Evolutionary conservation across 2,113 vertebrate genomes (phyloP).

Genomic region (Sisor rabdophorus): DNA sequence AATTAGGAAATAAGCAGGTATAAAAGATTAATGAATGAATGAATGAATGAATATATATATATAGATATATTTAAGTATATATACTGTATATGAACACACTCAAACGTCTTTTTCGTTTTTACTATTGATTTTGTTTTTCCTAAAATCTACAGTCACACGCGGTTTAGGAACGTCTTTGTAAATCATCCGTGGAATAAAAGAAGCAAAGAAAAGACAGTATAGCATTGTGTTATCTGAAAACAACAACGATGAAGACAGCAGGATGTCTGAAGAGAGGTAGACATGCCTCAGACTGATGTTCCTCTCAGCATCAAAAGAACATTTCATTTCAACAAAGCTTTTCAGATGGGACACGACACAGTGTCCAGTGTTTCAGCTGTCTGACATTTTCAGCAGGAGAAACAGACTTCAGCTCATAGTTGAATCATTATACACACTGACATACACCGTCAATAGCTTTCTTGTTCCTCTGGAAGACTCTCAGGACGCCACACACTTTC

Average conservation of each 20-base stretch:
- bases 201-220: constrained; percentile 12
- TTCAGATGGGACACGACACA: constrained; percentile 33
- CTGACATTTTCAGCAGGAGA: constrained; percentile 27
- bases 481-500: not conserved
- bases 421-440: constrained; percentile 35
- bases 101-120: no score
- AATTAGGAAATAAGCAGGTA: no score
- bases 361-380: constrained; percentile 35
- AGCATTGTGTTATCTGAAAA: constrained; percentile 16
- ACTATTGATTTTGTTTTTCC: no score
- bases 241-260: constrained; percentile 5
- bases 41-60: no score
- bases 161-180: not conserved
- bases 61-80: no score
- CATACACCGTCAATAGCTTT: constrained; percentile 22
- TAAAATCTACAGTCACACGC: no score
- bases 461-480: constrained; percentile 17
- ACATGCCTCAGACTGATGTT: constrained; percentile 10
- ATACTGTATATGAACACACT: no score
- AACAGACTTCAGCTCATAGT: constrained; percentile 24
- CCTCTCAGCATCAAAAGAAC: constrained; percentile 22
- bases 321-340: constrained; percentile 23
- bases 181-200: constrained; percentile 15
- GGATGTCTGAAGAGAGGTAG: not conserved
- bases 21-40: no score